Percentiles rank a stretch among this genome's conserved stretches.
Evolutionary conservation across 2,797 vertebrate genomes (phyloP).

Genomic region (Sebastes melanostomus): DNA sequence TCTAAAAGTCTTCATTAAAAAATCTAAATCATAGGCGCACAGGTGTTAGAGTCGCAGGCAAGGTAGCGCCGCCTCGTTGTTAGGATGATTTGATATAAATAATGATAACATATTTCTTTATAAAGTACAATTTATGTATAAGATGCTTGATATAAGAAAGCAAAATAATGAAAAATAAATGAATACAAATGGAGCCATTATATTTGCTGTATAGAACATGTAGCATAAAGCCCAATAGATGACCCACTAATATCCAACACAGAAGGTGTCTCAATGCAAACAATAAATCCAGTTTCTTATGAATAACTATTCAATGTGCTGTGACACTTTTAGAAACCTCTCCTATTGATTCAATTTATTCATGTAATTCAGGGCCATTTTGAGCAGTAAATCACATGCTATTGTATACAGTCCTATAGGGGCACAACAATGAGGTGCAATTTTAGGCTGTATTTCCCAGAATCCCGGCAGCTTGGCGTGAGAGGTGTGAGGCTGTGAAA

Average conservation of each 20-base stretch:
- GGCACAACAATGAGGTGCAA: conserved; percentile 5
- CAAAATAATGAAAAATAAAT: neutral
- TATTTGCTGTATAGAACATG: neutral
- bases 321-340: neutral
- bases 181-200: neutral
- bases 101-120: neutral
- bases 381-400: conserved; percentile 20
- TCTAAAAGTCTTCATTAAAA: too few species aligned
- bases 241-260: neutral
- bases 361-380: neutral
- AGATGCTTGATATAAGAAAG: neutral
- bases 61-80: neutral
- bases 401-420: neutral
- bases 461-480: neutral
- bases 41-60: fast-evolving
- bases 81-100: neutral
- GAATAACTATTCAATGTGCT: neutral
- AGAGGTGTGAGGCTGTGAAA: neutral
- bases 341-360: neutral
- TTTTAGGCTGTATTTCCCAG: conserved; percentile 23
- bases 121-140: neutral
- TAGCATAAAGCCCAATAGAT: neutral
- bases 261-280: neutral
- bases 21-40: neutral
- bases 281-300: neutral